phyloP scores from a whole-genome alignment of 2,888 invertebrate species.

The Augochlorella aurata region DNA sequence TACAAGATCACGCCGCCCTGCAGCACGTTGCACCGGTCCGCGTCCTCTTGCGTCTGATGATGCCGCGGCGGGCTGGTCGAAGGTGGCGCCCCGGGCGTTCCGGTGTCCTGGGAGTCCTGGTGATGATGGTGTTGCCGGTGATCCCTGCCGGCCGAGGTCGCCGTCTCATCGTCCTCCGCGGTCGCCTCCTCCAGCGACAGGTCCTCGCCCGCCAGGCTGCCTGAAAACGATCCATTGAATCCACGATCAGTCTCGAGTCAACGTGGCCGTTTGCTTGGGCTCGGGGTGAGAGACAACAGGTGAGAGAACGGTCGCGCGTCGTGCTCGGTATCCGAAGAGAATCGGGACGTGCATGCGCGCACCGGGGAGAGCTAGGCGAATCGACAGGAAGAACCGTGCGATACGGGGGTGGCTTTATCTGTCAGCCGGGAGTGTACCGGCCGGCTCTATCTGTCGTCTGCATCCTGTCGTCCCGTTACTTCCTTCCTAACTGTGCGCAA shows the following conservation, averaged over 20 bases:
- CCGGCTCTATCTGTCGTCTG: slow-evolving; percentile 73
- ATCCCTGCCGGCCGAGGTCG: slow-evolving; percentile 78
- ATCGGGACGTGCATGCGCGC: slow-evolving; percentile 18
- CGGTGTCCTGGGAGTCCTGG: slow-evolving; percentile 72
- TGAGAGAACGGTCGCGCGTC: slow-evolving; percentile 9
- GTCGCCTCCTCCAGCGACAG: slow-evolving; percentile 86
- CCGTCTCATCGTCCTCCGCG: slow-evolving; percentile 82
- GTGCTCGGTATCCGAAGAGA: neutral
- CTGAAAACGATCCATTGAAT: slow-evolving; percentile 83
- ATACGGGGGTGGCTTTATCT: slow-evolving; percentile 74
- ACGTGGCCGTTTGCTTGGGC: neutral
- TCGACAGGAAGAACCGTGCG: slow-evolving; percentile 74
- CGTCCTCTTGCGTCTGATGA: slow-evolving; percentile 75
- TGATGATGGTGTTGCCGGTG: slow-evolving; percentile 80
- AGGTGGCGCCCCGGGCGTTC: slow-evolving; percentile 63
- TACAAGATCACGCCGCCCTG: slow-evolving; percentile 80
- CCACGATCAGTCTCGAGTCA: slow-evolving; percentile 47
- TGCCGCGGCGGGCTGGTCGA: slow-evolving; percentile 75
- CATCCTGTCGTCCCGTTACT: slow-evolving; percentile 75
- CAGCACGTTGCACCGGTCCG: slow-evolving; percentile 77
- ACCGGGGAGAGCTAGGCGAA: slow-evolving; percentile 28
- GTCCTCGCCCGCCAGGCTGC: slow-evolving; percentile 91
- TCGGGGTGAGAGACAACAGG: neutral
- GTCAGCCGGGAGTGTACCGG: slow-evolving; percentile 45
- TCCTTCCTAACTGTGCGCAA: slow-evolving; percentile 70